phyloP scores from a whole-genome alignment of 2,797 vertebrate genomes.

The Sorex maritimensis region DNA sequence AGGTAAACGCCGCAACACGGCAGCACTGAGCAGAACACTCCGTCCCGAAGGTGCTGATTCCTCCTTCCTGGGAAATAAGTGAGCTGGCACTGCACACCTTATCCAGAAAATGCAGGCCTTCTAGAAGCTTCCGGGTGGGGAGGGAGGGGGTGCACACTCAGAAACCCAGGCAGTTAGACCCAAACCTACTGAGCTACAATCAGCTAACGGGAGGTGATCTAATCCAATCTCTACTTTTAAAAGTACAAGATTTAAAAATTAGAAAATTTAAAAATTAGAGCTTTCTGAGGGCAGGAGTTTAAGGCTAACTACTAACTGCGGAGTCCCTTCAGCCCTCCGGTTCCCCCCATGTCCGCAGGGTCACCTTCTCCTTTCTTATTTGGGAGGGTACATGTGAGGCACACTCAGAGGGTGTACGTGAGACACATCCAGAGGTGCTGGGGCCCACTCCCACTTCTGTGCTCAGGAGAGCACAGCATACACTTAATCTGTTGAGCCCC shows the following conservation, averaged over 20 bases:
- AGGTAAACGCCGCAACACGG: constrained; percentile 21
- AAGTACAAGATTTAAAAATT: neutral
- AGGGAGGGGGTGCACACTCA: no score
- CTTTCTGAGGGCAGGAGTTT: neutral
- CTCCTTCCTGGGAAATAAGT: constrained; percentile 57
- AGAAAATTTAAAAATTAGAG: constrained; percentile 7
- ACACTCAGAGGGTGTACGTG: no score
- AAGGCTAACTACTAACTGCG: neutral
- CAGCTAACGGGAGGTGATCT: constrained; percentile 25
- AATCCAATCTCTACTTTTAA: constrained; percentile 13
- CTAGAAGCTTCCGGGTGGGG: neutral
- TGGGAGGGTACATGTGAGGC: no score
- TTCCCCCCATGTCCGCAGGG: neutral
- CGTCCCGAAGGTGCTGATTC: neutral
- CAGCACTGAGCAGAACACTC: neutral
- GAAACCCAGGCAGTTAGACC: neutral
- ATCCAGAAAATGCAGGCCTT: constrained; percentile 47
- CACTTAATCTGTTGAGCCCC: no score
- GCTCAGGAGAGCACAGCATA: no score
- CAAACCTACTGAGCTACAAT: neutral
- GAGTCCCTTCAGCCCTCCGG: neutral
- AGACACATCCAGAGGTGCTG: no score
- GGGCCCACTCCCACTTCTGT: no score
- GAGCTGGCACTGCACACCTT: constrained; percentile 24
- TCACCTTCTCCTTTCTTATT: neutral